A percentile compares a stretch with the other conserved stretches of the same genome.
phyloP scores from a whole-genome alignment of 1,140 invertebrate species.

The Sesamia nonagrioides region DNA sequence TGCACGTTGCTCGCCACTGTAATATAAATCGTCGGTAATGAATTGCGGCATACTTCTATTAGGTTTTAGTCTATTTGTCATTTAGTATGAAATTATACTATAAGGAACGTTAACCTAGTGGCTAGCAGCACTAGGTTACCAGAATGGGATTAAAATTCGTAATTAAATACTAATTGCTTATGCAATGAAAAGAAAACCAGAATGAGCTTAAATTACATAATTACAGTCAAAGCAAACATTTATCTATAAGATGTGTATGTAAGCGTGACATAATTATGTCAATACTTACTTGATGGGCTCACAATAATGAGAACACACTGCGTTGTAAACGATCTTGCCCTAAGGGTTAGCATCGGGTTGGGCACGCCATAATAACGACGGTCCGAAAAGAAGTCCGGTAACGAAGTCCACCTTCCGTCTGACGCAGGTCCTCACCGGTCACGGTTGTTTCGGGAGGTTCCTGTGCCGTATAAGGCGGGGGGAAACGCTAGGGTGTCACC shows the following conservation, averaged over 20 bases:
- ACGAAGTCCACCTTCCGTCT: no score
- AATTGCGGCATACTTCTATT: conserved; percentile 12
- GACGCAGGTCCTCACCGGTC: no score
- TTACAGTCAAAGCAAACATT: background rate
- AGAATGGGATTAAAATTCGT: background rate
- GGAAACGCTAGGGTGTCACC: no score
- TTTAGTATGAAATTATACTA: conserved; percentile 11
- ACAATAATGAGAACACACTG: background rate
- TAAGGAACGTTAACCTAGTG: conserved; percentile 36
- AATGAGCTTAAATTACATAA: background rate
- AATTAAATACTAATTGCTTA: conserved; percentile 7
- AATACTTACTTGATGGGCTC: background rate
- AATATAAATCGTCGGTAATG: conserved; percentile 39
- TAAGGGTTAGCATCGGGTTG: background rate
- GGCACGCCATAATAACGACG: no score
- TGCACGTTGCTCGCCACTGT: conserved; percentile 32
- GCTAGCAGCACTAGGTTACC: conserved; percentile 24
- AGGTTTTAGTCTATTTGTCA: conserved; percentile 25
- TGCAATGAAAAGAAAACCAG: conserved; percentile 2
- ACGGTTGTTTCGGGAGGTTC: no score
- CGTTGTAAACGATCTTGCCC: background rate
- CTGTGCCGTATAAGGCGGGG: no score
- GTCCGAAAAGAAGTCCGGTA: no score
- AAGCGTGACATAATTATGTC: conserved; percentile 3
- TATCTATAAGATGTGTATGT: background rate